Evolutionary conservation across 2,797 vertebrate genomes (phyloP).

Genomic region (Mareca penelope): DNA sequence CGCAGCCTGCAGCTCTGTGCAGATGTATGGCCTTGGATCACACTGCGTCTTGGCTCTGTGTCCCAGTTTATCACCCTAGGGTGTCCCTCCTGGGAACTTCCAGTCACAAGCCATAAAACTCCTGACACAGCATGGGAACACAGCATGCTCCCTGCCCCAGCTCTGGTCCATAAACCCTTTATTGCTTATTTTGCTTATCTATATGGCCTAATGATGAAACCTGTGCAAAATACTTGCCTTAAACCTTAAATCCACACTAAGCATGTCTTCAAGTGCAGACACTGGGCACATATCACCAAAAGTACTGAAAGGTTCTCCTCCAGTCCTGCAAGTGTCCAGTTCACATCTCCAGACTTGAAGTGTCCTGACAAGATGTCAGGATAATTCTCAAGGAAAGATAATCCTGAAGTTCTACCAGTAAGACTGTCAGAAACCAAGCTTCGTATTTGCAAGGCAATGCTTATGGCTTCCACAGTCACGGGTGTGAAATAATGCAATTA

Average conservation of each 20-base stretch:
- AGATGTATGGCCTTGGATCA: not conserved
- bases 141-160: not conserved
- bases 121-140: not conserved
- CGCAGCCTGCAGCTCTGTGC: not conserved
- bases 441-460: not conserved
- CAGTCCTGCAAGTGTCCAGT: not conserved
- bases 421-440: not conserved
- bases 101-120: not conserved
- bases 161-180: not conserved
- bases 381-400: not conserved
- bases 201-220: not conserved
- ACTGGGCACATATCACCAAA: not conserved
- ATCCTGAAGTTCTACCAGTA: not conserved
- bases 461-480: not conserved
- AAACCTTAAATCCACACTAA: not conserved
- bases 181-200: not conserved
- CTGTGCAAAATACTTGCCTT: not conserved
- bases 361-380: not conserved
- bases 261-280: not conserved
- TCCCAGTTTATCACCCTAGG: not conserved
- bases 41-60: not conserved
- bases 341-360: not conserved
- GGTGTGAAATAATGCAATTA: not conserved
- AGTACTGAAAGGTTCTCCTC: not conserved
- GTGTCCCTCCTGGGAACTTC: not conserved